phyloP scores from a whole-genome alignment of 2,113 vertebrate species.

The Cyprinodon tularosa region DNA sequence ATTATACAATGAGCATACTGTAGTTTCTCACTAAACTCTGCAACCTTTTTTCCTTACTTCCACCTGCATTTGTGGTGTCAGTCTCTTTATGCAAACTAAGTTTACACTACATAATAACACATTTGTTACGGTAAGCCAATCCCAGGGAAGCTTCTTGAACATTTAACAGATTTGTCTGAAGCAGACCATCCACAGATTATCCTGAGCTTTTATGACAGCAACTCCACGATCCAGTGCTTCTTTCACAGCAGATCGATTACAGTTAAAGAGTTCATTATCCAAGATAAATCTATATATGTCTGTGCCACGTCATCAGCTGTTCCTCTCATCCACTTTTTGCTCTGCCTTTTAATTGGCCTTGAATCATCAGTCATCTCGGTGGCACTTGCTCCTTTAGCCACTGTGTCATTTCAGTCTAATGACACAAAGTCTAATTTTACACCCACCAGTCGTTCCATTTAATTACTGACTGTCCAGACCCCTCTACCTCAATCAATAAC shows the following conservation, averaged over 20 bases:
- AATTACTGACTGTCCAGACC: conserved; percentile 80
- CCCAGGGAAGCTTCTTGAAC: not conserved
- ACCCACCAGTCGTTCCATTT: conserved; percentile 80
- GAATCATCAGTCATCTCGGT: conserved; percentile 72
- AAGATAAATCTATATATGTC: conserved; percentile 63
- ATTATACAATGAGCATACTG: too few species aligned
- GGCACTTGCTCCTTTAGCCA: conserved; percentile 60
- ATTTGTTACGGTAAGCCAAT: not conserved
- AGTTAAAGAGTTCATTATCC: conserved; percentile 74
- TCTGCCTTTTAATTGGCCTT: conserved; percentile 73
- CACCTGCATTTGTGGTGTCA: too few species aligned
- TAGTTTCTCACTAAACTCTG: too few species aligned
- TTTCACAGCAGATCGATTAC: conserved; percentile 61
- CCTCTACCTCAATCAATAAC: conserved; percentile 76
- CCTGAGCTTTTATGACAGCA: conserved; percentile 39
- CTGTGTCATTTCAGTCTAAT: conserved; percentile 76
- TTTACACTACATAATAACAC: not conserved
- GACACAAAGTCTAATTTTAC: conserved; percentile 83
- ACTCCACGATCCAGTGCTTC: conserved; percentile 50
- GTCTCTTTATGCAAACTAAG: too few species aligned
- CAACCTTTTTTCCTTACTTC: too few species aligned
- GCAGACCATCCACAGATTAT: conserved; percentile 43
- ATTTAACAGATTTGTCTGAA: conserved; percentile 44
- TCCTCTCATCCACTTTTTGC: conserved; percentile 47
- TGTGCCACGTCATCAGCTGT: conserved; percentile 47